Evolutionary conservation across 2,797 vertebrate genomes (phyloP).

Genomic region (Cossypha niveicapilla): DNA sequence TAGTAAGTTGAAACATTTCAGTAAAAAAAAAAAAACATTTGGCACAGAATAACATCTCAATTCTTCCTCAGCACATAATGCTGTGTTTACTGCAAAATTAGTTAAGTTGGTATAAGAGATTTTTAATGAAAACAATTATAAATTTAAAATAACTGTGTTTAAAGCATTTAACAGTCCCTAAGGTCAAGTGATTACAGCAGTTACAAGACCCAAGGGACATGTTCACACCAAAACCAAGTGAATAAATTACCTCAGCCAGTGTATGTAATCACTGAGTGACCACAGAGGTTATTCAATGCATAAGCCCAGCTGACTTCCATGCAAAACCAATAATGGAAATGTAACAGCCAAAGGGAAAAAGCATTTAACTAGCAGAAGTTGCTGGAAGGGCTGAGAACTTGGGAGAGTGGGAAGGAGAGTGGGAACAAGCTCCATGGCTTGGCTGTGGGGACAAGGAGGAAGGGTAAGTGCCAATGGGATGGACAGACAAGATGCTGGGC

Average conservation of each 20-base stretch:
- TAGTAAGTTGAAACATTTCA: neutral
- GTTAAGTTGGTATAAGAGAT: constrained; percentile 73
- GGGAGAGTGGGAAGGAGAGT: neutral
- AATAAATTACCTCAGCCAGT: constrained; percentile 80
- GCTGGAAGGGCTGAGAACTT: neutral
- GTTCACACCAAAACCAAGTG: constrained; percentile 84
- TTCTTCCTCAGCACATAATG: constrained; percentile 37
- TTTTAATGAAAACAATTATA: constrained; percentile 85
- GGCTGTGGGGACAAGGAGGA: neutral
- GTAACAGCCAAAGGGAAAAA: constrained; percentile 58
- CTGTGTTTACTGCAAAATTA: constrained; percentile 73
- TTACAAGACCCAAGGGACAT: constrained; percentile 80
- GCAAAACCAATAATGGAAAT: constrained; percentile 79
- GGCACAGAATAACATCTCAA: constrained; percentile 49
- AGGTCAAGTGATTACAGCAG: constrained; percentile 82
- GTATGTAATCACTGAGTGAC: constrained; percentile 79
- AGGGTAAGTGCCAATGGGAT: neutral
- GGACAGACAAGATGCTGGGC: neutral
- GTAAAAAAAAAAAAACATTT: constrained; percentile 3
- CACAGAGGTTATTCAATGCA: constrained; percentile 76
- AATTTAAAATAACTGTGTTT: constrained; percentile 84
- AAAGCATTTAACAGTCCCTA: constrained; percentile 79
- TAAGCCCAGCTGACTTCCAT: constrained; percentile 69
- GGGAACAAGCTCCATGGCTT: neutral
- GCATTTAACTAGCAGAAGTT: neutral